phyloP scores from a whole-genome alignment of 2,113 vertebrate genomes.

The Egretta garzetta region DNA sequence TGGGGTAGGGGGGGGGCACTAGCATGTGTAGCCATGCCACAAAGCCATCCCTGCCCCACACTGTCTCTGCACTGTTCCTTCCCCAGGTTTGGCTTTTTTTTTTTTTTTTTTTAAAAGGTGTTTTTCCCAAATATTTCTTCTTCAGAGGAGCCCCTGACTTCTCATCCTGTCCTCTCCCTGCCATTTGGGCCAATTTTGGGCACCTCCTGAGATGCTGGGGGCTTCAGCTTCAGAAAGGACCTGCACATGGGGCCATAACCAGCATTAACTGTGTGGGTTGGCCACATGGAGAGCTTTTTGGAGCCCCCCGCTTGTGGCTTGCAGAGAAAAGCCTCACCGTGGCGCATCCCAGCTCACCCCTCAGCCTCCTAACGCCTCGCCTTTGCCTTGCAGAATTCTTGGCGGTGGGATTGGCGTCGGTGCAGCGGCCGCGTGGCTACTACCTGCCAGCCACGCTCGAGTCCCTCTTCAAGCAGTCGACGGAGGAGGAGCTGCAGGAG shows the following conservation, averaged over 20 bases:
- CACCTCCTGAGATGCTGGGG: accelerated
- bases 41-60: neutral
- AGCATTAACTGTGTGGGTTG: accelerated
- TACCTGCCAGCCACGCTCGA: slow-evolving; percentile 80
- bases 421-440: slow-evolving; percentile 63
- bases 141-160: neutral
- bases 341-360: neutral
- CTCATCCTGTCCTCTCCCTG: neutral
- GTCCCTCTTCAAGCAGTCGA: slow-evolving; percentile 83
- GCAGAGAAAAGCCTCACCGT: neutral
- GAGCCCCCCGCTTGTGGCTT: neutral
- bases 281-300: neutral
- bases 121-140: neutral
- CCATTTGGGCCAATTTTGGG: neutral
- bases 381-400: slow-evolving; percentile 76
- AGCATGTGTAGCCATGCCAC: neutral
- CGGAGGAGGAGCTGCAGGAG: slow-evolving; percentile 74
- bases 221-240: neutral
- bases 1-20: neutral
- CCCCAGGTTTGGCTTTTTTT: neutral
- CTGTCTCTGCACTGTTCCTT: neutral
- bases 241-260: neutral
- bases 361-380: neutral
- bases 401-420: slow-evolving; percentile 78
- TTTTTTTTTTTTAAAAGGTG: neutral